phyloP scores from a whole-genome alignment of 2,888 invertebrate genomes.

The Timandra comae region DNA sequence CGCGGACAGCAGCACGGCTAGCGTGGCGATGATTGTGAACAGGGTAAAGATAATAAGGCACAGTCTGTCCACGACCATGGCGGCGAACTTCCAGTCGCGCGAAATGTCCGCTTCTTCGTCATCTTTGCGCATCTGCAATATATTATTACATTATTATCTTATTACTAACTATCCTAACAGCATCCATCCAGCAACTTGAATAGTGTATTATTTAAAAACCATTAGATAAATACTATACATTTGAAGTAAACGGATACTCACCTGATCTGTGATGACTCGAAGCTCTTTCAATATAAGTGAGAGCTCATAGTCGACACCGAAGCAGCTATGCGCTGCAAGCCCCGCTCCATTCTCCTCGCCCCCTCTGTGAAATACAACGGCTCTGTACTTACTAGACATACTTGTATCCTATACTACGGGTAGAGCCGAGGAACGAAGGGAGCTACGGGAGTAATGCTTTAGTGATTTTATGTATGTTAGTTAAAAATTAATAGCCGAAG shows the following conservation, averaged over 20 bases:
- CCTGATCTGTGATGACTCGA: constrained; percentile 93
- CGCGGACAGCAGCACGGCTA: constrained; percentile 97
- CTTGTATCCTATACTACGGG: constrained; percentile 63
- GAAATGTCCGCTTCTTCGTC: constrained; percentile 96
- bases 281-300: constrained; percentile 96
- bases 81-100: constrained; percentile 99
- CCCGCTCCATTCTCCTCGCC: constrained; percentile 83
- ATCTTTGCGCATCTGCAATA: constrained; percentile 90
- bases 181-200: too few relatives aligned
- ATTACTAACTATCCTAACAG: too few relatives aligned
- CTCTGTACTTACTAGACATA: constrained; percentile 66
- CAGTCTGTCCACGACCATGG: constrained; percentile 99
- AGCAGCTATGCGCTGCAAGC: constrained; percentile 87
- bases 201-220: too few relatives aligned
- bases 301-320: constrained; percentile 95
- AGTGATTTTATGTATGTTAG: constrained; percentile 51
- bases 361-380: constrained; percentile 59
- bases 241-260: constrained; percentile 52
- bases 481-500: constrained; percentile 46
- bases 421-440: constrained; percentile 67
- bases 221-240: too few relatives aligned
- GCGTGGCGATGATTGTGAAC: constrained; percentile 97
- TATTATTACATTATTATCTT: constrained; percentile 1
- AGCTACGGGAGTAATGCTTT: constrained; percentile 60
- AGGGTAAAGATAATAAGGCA: constrained; percentile 99